Percentiles rank a stretch among this genome's conserved stretches.
Evolutionary conservation across 2,888 invertebrate genomes (phyloP).

Genomic region (Biston betularia): DNA sequence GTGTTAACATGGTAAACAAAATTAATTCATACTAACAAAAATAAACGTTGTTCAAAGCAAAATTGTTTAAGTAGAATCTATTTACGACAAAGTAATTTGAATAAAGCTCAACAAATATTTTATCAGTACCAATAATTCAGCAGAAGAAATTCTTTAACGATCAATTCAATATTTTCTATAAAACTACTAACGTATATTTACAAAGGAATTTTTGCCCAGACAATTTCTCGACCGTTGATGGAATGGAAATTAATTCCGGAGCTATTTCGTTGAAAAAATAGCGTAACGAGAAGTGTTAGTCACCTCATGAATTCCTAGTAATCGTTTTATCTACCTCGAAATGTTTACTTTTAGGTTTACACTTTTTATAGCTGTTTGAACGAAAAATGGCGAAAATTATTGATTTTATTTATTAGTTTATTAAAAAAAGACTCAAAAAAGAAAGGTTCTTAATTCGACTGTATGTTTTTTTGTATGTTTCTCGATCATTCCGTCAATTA

Average conservation of each 20-base stretch:
- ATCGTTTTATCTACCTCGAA: constrained; percentile 16
- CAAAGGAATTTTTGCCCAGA: constrained; percentile 21
- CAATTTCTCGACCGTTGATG: constrained; percentile 26
- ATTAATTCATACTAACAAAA: not conserved
- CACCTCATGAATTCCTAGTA: constrained; percentile 27
- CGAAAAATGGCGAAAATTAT: not conserved
- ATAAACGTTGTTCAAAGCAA: not conserved
- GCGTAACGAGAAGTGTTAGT: constrained; percentile 28
- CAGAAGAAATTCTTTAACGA: not conserved
- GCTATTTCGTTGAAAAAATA: constrained; percentile 26
- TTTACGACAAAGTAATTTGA: not conserved
- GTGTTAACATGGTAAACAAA: too few relatives aligned
- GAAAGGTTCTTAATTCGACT: too few relatives aligned
- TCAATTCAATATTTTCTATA: constrained; percentile 8
- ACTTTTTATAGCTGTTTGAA: constrained; percentile 4
- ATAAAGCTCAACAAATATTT: not conserved
- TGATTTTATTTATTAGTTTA: constrained; percentile 4
- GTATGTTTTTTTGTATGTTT: too few relatives aligned
- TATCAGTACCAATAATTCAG: not conserved
- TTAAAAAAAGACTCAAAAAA: too few relatives aligned
- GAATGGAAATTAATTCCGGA: constrained; percentile 33
- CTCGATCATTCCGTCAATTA: too few relatives aligned
- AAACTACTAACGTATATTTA: constrained; percentile 21
- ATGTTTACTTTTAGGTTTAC: constrained; percentile 16
- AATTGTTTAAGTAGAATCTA: too few relatives aligned